A percentile compares a stretch with the other conserved stretches of the same genome.
These are phyloP conservation scores for Trachelus stipa DNA, from an alignment of 2,888 invertebrate species.

Conservation along the genomic window DNA sequence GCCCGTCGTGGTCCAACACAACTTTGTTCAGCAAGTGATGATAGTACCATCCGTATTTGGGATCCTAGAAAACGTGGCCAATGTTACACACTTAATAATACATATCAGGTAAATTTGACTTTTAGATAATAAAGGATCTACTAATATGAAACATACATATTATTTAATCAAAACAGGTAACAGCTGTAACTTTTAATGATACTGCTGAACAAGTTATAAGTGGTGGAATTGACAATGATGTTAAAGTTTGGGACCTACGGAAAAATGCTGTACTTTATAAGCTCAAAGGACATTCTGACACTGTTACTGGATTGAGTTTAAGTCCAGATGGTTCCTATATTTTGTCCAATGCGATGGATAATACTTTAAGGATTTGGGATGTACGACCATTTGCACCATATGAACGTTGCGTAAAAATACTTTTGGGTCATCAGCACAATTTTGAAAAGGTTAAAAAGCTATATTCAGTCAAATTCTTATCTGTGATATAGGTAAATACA, in stretches of 20 bases:
- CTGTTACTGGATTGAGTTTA: slow-evolving; percentile 89
- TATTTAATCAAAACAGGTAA: slow-evolving; percentile 68
- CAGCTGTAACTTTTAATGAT: slow-evolving; percentile 93
- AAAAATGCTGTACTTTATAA: slow-evolving; percentile 86
- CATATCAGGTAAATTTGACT: slow-evolving; percentile 71
- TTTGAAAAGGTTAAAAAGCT: slow-evolving; percentile 81
- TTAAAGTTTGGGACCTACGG: slow-evolving; percentile 97
- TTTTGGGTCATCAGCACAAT: slow-evolving; percentile 95
- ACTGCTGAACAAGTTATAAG: slow-evolving; percentile 95
- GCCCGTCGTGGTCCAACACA: slow-evolving; percentile 91
- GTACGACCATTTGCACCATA: slow-evolving; percentile 93
- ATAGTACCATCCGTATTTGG: slow-evolving; percentile 92
- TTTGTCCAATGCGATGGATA: slow-evolving; percentile 97
- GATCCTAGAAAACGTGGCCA: slow-evolving; percentile 90
- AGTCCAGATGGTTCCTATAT: slow-evolving; percentile 90
- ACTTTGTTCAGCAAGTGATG: slow-evolving; percentile 94
- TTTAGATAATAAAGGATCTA: background rate
- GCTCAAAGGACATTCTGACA: slow-evolving; percentile 94
- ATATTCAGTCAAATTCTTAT: background rate
- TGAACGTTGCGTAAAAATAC: slow-evolving; percentile 92
- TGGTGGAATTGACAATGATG: slow-evolving; percentile 96
- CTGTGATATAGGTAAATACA: background rate
- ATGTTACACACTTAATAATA: slow-evolving; percentile 77
- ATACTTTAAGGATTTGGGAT: slow-evolving; percentile 96
- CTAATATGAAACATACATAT: background rate